phyloP scores from a whole-genome alignment of 2,113 vertebrate species.

The Accipiter cooperii region DNA sequence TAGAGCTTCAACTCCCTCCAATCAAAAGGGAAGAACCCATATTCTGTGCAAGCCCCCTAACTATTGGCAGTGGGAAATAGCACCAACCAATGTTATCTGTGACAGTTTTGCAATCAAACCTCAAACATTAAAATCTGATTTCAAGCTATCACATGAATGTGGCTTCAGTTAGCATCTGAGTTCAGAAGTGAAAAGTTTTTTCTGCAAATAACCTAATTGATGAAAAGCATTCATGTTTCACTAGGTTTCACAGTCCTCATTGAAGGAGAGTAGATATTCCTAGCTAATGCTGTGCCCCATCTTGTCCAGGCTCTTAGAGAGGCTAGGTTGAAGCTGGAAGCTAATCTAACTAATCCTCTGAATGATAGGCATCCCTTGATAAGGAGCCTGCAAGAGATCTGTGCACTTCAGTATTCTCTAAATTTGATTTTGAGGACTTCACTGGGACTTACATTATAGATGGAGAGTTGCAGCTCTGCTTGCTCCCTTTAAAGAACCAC shows the following conservation, averaged over 20 bases:
- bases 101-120: background rate
- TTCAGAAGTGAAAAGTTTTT: background rate
- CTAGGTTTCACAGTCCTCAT: background rate
- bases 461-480: background rate
- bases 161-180: background rate
- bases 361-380: background rate
- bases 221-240: background rate
- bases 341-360: background rate
- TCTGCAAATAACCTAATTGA: background rate
- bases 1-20: background rate
- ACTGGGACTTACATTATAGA: background rate
- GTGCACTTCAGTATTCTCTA: background rate
- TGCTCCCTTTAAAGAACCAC: background rate
- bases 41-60: background rate
- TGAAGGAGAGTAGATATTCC: background rate
- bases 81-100: background rate
- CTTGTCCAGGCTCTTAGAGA: background rate
- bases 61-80: background rate
- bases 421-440: background rate
- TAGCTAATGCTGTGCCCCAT: background rate
- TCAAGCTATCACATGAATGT: background rate
- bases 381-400: background rate
- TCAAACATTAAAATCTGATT: background rate
- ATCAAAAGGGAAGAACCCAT: background rate
- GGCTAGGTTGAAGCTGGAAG: background rate